phyloP scores from a whole-genome alignment of 2,113 vertebrate genomes.

The Melozone crissalis region DNA sequence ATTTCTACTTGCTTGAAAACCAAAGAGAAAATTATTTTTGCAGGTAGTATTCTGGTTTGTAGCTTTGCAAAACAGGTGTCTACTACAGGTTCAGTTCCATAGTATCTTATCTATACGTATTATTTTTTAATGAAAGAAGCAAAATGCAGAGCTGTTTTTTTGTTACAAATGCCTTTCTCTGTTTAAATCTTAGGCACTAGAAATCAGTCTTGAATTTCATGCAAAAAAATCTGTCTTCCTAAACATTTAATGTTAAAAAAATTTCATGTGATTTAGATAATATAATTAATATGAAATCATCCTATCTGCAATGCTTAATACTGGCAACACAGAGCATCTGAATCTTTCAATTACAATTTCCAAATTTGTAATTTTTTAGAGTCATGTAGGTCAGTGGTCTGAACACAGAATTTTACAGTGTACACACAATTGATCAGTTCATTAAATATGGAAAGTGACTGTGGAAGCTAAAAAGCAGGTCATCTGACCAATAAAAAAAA shows the following conservation, averaged over 20 bases:
- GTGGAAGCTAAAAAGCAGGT: constrained; percentile 23
- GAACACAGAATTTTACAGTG: neutral
- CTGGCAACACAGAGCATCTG: constrained; percentile 13
- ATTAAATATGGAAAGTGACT: constrained; percentile 60
- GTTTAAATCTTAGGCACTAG: neutral
- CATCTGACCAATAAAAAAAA: constrained; percentile 36
- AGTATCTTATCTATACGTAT: neutral
- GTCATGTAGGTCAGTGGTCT: constrained; percentile 16
- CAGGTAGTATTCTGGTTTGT: neutral
- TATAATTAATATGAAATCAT: constrained; percentile 36
- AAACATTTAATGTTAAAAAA: neutral
- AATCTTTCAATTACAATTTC: constrained; percentile 54
- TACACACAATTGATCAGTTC: constrained; percentile 46
- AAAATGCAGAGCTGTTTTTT: neutral
- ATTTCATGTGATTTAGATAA: neutral
- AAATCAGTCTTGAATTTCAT: neutral
- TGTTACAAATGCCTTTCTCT: neutral
- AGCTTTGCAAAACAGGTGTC: neutral
- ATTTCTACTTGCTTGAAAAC: neutral
- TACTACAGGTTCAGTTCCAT: neutral
- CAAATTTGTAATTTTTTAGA: constrained; percentile 8
- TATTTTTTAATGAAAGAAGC: neutral
- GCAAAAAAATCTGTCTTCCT: neutral
- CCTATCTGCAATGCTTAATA: constrained; percentile 17
- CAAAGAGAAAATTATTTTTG: neutral